These are phyloP conservation scores for Rhinichthys klamathensis DNA, from an alignment of 2,113 vertebrate genomes.

Conservation along the genomic window DNA sequence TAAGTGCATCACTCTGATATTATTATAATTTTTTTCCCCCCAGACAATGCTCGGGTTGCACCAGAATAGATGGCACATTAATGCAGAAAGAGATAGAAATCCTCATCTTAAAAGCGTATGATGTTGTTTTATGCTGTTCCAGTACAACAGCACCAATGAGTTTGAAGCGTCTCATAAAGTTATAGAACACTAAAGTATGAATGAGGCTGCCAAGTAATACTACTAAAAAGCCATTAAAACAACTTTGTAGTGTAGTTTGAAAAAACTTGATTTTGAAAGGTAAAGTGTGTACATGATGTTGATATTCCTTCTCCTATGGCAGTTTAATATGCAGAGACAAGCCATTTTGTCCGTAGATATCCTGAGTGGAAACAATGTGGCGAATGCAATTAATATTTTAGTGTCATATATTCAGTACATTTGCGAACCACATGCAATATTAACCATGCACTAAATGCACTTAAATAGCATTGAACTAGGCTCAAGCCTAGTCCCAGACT, in stretches of 20 bases:
- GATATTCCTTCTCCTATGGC: not conserved
- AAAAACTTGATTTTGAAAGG: conserved; percentile 6
- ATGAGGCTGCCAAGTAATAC: conserved; percentile 26
- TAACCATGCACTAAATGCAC: not conserved
- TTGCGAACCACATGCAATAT: not conserved
- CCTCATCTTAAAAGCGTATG: conserved; percentile 21
- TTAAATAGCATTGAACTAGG: not conserved
- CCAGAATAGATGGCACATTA: conserved; percentile 19
- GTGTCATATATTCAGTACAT: not conserved
- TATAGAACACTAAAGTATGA: not conserved
- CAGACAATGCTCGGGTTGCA: not conserved
- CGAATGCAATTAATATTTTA: not conserved
- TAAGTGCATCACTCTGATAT: not conserved
- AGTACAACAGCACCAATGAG: not conserved
- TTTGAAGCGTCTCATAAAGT: not conserved
- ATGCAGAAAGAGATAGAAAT: not conserved
- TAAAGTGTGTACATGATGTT: not conserved
- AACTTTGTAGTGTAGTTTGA: not conserved
- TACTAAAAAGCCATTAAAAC: conserved; percentile 3
- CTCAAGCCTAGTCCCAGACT: too few relatives aligned
- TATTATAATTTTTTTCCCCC: not conserved
- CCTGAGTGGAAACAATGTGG: not conserved
- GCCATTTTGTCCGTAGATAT: not conserved
- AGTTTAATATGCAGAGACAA: not conserved
- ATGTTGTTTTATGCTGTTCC: conserved; percentile 32